Base-by-base conservation (phyloP, 2,888 invertebrate genomes). In the Dicyrtomina minuta region DNA sequence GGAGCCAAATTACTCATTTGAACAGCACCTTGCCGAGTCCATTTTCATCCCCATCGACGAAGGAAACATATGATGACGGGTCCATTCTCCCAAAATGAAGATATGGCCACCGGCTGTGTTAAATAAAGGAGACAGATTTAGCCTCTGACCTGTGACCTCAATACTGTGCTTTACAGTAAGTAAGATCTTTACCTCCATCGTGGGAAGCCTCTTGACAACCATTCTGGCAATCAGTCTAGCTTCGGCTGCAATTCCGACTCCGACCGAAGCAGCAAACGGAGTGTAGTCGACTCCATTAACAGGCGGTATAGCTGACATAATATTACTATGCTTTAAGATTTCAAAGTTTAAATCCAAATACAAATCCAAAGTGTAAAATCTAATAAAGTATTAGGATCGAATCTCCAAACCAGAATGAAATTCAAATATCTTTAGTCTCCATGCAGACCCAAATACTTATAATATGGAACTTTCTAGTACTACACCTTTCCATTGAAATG, bases 41-140 rank as follows among this genome's bases (percentile, higher is more conserved):
- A 27, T n/a, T 56, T 58, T 66, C 66, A 66, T 43, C 66, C 66
- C 66, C 66, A 66, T 20, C 66, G 43, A 15, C 66, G 56, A 10
- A 66, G 58, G n/a, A 33, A 66, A 15, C 41, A 33, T 12, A 66
- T 56, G 4, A 66, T 58, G n/a, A 43, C 66, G 26, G 66, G 26
- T 24, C 58, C 2, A 17, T 66, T 27, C 17, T 58, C 55, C 66
- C 66, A 66, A 1, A 66, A 27, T 3, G 44, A 44, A 5, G 56
- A 2, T n/a, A 58, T 55, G 1, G 39, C 22, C n/a, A 55, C 41
- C 27, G 26, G 24, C 62, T 62, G n/a, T n/a, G n/a, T n/a, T n/a
- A n/a, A n/a, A n/a, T n/a, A n/a, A n/a, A n/a, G n/a, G n/a, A n/a
- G n/a, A n/a, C n/a, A n/a, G n/a, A n/a, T n/a, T n/a, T n/a, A n/a